Percentiles rank a stretch among this genome's conserved stretches.
Conservation (phyloP, 1,140 invertebrate species). For the Rhynchophorus ferrugineus region DNA sequence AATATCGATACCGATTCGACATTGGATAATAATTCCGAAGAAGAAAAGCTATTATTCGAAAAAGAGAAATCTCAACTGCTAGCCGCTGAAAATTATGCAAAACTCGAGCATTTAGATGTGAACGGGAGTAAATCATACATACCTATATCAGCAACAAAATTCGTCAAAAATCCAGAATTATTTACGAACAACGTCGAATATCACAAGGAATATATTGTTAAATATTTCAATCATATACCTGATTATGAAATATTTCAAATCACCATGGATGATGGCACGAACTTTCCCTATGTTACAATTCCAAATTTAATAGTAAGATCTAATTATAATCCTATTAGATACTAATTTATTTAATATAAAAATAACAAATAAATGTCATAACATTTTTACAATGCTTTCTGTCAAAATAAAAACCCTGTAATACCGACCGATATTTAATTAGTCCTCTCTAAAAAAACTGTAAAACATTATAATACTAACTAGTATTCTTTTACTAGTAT, state of each 20-base stretch:
- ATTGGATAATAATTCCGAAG: not conserved
- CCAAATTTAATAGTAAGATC: constrained; percentile 2
- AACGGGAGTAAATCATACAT: constrained; percentile 10
- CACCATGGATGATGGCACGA: constrained; percentile 18
- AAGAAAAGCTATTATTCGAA: constrained; percentile 5
- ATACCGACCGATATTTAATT: too few relatives aligned
- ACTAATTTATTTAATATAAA: not conserved
- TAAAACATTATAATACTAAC: too few relatives aligned
- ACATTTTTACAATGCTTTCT: too few relatives aligned
- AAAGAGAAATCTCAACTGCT: constrained; percentile 11
- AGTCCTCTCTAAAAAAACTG: too few relatives aligned
- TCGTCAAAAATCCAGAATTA: constrained; percentile 17
- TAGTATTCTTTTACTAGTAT: too few relatives aligned
- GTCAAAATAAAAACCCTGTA: too few relatives aligned
- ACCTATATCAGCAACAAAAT: constrained; percentile 21
- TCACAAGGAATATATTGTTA: constrained; percentile 25
- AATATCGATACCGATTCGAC: not conserved
- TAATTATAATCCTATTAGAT: not conserved
- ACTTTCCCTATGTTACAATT: constrained; percentile 23
- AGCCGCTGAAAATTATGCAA: constrained; percentile 13
- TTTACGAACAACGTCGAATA: constrained; percentile 23
- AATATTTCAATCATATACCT: constrained; percentile 24
- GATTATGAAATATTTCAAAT: constrained; percentile 25
- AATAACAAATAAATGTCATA: too few relatives aligned
- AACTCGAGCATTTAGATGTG: not conserved